Base-by-base conservation (phyloP, 2,888 invertebrate genomes). In the Pristionchus mayeri region DNA sequence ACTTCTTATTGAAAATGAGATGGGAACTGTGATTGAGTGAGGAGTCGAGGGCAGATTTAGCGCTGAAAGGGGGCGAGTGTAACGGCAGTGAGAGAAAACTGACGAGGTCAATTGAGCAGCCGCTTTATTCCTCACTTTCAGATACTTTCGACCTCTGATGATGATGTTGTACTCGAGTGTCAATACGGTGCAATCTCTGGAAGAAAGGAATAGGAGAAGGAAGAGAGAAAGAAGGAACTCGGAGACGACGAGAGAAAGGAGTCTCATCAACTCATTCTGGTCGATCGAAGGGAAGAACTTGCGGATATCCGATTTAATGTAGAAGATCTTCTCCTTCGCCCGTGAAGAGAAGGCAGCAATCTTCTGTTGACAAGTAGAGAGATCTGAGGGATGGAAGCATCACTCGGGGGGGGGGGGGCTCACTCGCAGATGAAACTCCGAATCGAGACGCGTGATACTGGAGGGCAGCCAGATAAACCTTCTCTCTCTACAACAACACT, bases 271-370 rank as follows among this genome's bases (percentile, higher is more conserved):
- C 24, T 30, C 60, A 27, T 13, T 60, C 13, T 60, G 60, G 18
- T 60, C 30, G 24, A 60, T 60, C 1, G 60, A 60, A 16, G 60
- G 60, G 60, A 60, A 60, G 60, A 60, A 60, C 30, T 60, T 60
- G 27, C n/a, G 24, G 2, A 60, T 24, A 60, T 60, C 60, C 11
- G 60, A 60, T 24, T 60, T 60, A 3, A 60, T 7, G 30, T 60
- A 60, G 27, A 27, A 60, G 27, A 60, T 60, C 27, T 24, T 13
- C 4, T 30, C 60, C 60, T 60, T 60, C 27, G 60, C n/a, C 30
- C 30, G 27, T 11, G 27, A 30, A 2, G 60, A 60, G 18, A 60
- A 60, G 9, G 27, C 60, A 27, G 60, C 60, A 60, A 60, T 60
- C 30, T 27, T 60, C 60, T 27, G 27, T 30, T 6, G 30, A 18